Evolutionary conservation across 2,888 invertebrate species (phyloP).

Genomic region (Netelia virgata): DNA sequence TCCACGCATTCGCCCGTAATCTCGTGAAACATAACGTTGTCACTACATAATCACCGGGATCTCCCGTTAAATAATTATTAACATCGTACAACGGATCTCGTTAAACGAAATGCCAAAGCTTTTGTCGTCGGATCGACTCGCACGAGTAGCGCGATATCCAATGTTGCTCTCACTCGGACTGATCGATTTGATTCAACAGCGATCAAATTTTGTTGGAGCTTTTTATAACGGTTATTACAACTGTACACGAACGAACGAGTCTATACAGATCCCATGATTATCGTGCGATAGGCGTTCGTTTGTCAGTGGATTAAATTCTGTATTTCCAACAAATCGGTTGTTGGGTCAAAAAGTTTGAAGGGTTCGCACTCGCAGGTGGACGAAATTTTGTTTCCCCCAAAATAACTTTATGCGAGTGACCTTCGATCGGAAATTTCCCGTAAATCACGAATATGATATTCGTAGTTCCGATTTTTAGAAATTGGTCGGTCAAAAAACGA

Average conservation of each 20-base stretch:
- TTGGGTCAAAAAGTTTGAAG: too few relatives aligned
- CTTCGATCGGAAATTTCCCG: too few relatives aligned
- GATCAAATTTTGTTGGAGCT: background rate
- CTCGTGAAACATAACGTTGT: constrained; percentile 3
- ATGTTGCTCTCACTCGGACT: background rate
- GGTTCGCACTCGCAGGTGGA: too few relatives aligned
- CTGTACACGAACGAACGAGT: background rate
- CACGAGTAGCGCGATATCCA: background rate
- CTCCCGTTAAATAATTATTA: constrained; percentile 52
- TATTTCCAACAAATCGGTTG: too few relatives aligned
- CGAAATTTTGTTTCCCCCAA: too few relatives aligned
- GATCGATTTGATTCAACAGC: background rate
- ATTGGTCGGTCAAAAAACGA: too few relatives aligned
- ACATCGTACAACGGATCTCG: constrained; percentile 26
- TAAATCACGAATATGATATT: too few relatives aligned
- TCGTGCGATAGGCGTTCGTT: too few relatives aligned
- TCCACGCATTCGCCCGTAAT: background rate
- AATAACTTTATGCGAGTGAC: too few relatives aligned
- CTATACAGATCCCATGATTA: too few relatives aligned
- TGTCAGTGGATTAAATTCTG: too few relatives aligned
- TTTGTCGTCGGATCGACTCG: background rate
- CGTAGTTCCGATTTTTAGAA: too few relatives aligned
- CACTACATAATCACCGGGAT: constrained; percentile 20
- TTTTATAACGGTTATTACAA: background rate
- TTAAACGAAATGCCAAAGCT: constrained; percentile 41